phyloP scores from a whole-genome alignment of 2,113 vertebrate genomes.

The Macquaria ambigua region DNA sequence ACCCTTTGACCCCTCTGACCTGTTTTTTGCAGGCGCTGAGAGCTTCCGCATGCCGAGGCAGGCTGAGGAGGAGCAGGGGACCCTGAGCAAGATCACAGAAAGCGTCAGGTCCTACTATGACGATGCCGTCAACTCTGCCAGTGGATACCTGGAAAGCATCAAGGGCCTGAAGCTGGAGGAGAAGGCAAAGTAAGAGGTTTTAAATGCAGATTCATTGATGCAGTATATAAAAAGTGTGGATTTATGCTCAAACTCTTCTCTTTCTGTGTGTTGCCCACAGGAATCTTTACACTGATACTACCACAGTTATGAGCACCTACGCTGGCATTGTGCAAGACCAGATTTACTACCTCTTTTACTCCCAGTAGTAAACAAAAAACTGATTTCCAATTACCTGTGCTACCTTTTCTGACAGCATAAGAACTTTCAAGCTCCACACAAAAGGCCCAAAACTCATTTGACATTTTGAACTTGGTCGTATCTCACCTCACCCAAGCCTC shows the following conservation, averaged over 20 bases:
- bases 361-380: constrained; percentile 51
- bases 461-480: background rate
- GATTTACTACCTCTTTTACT: constrained; percentile 74
- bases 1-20: constrained; percentile 1
- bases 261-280: constrained; percentile 63
- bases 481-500: background rate
- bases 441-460: background rate
- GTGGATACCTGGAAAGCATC: constrained; percentile 67
- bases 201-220: background rate
- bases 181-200: constrained; percentile 77
- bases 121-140: constrained; percentile 41
- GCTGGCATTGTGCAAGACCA: constrained; percentile 76
- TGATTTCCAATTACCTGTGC: background rate
- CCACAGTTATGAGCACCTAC: constrained; percentile 73
- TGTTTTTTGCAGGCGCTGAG: constrained; percentile 70
- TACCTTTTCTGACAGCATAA: background rate
- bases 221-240: background rate
- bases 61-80: constrained; percentile 53
- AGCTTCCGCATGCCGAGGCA: constrained; percentile 79
- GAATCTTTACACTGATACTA: constrained; percentile 75
- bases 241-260: background rate
- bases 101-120: constrained; percentile 72
- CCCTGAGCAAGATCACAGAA: constrained; percentile 49
- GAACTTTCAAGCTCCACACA: background rate
- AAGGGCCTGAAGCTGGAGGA: constrained; percentile 77